phyloP scores from a whole-genome alignment of 2,888 invertebrate species.

The Candidula unifasciata region DNA sequence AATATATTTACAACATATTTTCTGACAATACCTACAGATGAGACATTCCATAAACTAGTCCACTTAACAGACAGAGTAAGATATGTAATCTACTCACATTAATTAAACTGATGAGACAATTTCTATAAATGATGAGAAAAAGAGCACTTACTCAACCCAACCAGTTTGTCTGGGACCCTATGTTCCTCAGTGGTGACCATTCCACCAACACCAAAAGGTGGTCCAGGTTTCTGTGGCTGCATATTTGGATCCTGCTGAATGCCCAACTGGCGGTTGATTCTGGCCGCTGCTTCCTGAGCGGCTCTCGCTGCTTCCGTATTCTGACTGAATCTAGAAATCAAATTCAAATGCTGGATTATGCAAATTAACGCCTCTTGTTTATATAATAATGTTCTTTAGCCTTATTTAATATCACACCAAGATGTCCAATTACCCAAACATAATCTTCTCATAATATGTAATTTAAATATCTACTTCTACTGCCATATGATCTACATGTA shows the following conservation, averaged over 20 bases:
- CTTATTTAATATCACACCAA: no score
- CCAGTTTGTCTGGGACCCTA: constrained; percentile 95
- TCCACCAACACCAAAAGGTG: constrained; percentile 62
- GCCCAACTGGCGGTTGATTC: constrained; percentile 77
- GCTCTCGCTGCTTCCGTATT: constrained; percentile 67
- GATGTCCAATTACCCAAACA: no score
- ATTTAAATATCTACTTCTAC: no score
- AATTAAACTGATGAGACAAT: no score
- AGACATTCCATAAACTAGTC: no score
- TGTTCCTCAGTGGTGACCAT: constrained; percentile 85
- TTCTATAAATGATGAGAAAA: not conserved
- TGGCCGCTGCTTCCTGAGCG: constrained; percentile 78
- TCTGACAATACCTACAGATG: no score
- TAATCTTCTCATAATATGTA: no score
- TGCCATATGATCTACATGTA: no score
- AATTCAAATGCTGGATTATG: not conserved
- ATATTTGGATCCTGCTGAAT: constrained; percentile 58
- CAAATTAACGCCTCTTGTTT: not conserved
- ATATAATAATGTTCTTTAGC: no score
- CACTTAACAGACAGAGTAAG: not conserved
- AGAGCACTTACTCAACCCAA: constrained; percentile 88
- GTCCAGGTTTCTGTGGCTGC: constrained; percentile 60
- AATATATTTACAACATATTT: no score
- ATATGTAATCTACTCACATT: no score
- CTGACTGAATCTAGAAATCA: constrained; percentile 34